These are phyloP conservation scores for Isotomurus palustris DNA, from an alignment of 2,888 invertebrate genomes.

Conservation along the genomic window DNA sequence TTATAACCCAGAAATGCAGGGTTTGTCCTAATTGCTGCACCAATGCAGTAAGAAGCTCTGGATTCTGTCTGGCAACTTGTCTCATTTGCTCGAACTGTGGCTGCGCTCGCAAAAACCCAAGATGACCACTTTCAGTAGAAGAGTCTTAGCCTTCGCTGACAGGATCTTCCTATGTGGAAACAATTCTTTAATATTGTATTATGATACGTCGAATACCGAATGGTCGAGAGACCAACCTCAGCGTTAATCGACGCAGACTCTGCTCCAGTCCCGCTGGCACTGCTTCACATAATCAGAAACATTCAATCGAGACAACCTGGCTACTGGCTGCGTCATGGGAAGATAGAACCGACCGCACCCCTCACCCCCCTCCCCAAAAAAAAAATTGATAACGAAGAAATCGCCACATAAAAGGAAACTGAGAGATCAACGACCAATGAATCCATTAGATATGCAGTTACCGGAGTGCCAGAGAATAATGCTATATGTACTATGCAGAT, in stretches of 20 bases:
- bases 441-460: no score
- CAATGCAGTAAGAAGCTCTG: constrained; percentile 84
- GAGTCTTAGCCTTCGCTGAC: constrained; percentile 19
- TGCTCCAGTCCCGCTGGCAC: constrained; percentile 12
- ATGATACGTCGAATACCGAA: background rate
- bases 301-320: no score
- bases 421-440: no score
- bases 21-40: constrained; percentile 93
- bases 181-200: no score
- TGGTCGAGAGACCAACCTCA: constrained; percentile 9
- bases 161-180: no score
- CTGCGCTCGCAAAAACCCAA: constrained; percentile 84
- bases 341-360: no score
- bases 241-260: constrained; percentile 40
- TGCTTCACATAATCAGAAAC: background rate
- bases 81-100: constrained; percentile 98
- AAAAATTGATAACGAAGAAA: no score
- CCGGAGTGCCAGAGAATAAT: no score
- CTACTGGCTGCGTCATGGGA: no score
- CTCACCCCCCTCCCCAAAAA: no score
- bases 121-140: constrained; percentile 60
- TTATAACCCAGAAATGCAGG: constrained; percentile 86
- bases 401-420: no score
- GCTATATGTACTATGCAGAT: no score
- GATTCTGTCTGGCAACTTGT: constrained; percentile 83